Evolutionary conservation across 2,888 invertebrate genomes (phyloP), one percentile per base, ranked within the genome.

Genomic region (Hartigia nigra): DNA sequence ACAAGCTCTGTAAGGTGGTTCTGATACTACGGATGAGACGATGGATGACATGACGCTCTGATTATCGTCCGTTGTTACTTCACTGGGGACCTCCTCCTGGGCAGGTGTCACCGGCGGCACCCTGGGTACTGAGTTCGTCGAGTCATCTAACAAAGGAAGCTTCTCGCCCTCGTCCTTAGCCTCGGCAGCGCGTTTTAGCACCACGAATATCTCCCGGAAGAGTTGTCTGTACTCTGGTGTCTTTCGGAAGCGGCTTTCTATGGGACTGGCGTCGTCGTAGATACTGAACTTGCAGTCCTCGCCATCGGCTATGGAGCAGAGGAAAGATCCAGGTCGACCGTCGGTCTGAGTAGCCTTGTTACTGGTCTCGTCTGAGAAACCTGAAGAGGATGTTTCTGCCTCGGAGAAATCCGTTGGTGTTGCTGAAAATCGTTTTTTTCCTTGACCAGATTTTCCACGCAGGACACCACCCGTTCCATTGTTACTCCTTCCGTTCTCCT

Each of bases 241-340:
- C 90, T 96, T 96, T 31, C 95, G 94, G 93, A 97, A 97, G 77
- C 96, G 94, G 84, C 96, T 95, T 87, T 97, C 96, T 90, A 97
- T 95, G 0, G 96, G 95, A 87, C 95, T 96, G 76, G 94, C 96
- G 81, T 93, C 93, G 87, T 96, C 96, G 89, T 97, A 97, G 89
- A 97, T 97, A 90, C 96, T 97, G 90, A 97, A 96, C 84, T 96
- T 95, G 90, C 96, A 96, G 89, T 97, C 96, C 85, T 96, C 96
- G 14, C 97, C 97, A 88, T 97, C 97, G 77, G 95, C 96, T 81
- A 97, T 96, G 1, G 96, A 96, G 92, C 96, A 97, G 76, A 97
- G 92, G 91, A 97, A 96, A 31, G 96, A 96, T n/a, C 96, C 97
- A 0, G 95, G 95, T 14, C 95, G 93, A 69, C 94, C 94, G 82